Evolutionary conservation across 2,888 invertebrate genomes (phyloP).

Genomic region (Hyposoter didymator): DNA sequence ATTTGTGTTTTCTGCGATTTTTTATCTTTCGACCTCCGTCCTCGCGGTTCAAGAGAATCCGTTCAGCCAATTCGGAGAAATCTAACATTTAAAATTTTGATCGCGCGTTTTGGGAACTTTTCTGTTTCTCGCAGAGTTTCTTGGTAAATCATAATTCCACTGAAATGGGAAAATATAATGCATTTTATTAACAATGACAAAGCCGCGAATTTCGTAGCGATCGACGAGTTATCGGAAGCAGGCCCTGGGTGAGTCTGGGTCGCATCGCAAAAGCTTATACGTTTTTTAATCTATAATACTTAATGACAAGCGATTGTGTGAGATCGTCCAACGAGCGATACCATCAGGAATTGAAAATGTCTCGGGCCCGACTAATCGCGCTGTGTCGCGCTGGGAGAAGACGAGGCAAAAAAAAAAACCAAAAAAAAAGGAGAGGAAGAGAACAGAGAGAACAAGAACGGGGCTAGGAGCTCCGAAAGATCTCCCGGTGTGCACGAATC

Average conservation of each 20-base stretch:
- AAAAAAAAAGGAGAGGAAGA: slow-evolving; percentile 12
- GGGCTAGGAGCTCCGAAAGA: slow-evolving; percentile 70
- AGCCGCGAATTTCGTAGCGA: not conserved
- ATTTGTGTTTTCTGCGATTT: no score
- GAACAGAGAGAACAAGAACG: slow-evolving; percentile 61
- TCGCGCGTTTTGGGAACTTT: no score
- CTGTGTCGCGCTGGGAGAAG: slow-evolving; percentile 63
- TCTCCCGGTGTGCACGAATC: slow-evolving; percentile 70
- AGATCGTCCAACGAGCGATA: slow-evolving; percentile 1
- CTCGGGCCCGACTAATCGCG: slow-evolving; percentile 50
- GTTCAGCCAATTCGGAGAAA: no score
- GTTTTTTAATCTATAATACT: no score
- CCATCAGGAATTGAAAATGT: slow-evolving; percentile 29
- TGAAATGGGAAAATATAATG: not conserved
- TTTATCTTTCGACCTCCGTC: no score
- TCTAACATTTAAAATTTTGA: no score
- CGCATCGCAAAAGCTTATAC: no score
- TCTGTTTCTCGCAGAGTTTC: no score
- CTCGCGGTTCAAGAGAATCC: no score
- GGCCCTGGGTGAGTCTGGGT: not conserved
- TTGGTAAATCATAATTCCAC: no score
- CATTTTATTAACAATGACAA: not conserved
- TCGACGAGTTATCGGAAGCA: not conserved
- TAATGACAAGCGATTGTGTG: not conserved
- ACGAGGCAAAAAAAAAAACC: slow-evolving; percentile 38